These are phyloP conservation scores for Molossus molossus DNA, from an alignment of 2,797 vertebrate species.

Conservation along the genomic window DNA sequence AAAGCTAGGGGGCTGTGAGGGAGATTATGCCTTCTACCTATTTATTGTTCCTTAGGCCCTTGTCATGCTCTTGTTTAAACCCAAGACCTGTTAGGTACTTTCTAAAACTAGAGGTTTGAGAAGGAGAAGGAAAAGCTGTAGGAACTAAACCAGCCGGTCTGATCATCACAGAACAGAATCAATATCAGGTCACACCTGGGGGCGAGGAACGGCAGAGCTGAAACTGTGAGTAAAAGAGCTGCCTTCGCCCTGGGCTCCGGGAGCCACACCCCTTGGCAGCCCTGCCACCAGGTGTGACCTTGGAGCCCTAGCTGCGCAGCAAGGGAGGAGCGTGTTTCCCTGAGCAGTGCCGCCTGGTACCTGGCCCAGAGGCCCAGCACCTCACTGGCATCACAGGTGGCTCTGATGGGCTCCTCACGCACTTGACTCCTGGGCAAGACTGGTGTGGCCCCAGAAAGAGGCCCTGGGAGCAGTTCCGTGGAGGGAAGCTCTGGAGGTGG, in stretches of 20 bases:
- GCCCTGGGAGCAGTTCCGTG: not conserved
- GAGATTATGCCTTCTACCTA: not conserved
- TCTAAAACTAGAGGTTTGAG: conserved; percentile 46
- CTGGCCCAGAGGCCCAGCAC: not conserved
- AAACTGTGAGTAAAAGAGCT: not conserved
- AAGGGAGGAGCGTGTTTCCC: not conserved
- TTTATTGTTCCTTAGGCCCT: not conserved
- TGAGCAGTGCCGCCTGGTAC: conserved; percentile 30
- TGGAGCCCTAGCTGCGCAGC: conserved; percentile 58
- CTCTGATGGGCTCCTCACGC: not conserved
- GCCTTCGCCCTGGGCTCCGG: not conserved
- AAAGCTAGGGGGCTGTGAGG: not conserved
- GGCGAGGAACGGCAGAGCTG: not conserved
- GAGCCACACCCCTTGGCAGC: not conserved
- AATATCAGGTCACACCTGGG: fast-evolving
- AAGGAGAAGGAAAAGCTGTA: conserved; percentile 29
- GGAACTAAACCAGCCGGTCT: not conserved
- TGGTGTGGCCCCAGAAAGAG: not conserved
- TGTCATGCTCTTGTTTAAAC: not conserved
- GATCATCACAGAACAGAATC: not conserved
- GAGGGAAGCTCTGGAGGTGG: not conserved
- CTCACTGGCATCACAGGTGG: not conserved
- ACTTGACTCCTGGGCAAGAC: not conserved
- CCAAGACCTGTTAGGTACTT: not conserved
- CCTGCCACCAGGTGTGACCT: conserved; percentile 65